Base-by-base conservation (phyloP, 2,113 vertebrate species). In the Anas platyrhynchos region DNA sequence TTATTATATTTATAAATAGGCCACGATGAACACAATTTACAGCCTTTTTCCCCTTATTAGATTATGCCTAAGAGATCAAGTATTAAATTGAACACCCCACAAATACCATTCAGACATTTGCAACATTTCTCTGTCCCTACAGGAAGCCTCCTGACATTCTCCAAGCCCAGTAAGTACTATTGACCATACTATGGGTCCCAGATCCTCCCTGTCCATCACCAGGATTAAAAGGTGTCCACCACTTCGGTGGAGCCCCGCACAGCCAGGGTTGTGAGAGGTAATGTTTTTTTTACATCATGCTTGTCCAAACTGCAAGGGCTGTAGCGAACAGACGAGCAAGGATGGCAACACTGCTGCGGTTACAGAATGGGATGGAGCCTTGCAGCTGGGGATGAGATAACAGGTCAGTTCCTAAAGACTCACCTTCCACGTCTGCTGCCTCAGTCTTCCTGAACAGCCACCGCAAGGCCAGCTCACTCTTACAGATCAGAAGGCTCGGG, bases 31-130 rank as follows among this genome's bases (percentile, higher is more conserved):
- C 44, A 87, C 32, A 38, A 38, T 58, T 68, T 71, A 65, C 22
- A 84, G 74, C 31, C 62, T 50, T 29, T 10, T 38, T 88, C 63
- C 21, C 16, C 21, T 13, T 90, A 18, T 46, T 55, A 86, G 27
- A 65, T 54, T 65, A 68, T 10, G 17, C 34, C 26, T 73, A 25
- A 12, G 6, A 68, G 41, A 67, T 41, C 8, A 44, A 41, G 34
- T 71, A 89, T 90, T 80, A 86, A 86, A 63, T 1, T 15, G 36
- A 55, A 14, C 31, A 9, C 54, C 44, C 58, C 77, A 56, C 31
- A 88, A 32, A 66, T 16, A 76, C 16, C 29, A n/a, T 32, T 65
- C 63, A 73, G 58, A 56, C n/a, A 61, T 0, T 0, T 25, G 14
- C 50, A 72, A 10, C 59, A 34, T 61, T 61, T 73, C 50, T 48